These are phyloP conservation scores for Dicranocentrus wangi DNA, from an alignment of 2,888 invertebrate genomes.

Conservation along the genomic window DNA sequence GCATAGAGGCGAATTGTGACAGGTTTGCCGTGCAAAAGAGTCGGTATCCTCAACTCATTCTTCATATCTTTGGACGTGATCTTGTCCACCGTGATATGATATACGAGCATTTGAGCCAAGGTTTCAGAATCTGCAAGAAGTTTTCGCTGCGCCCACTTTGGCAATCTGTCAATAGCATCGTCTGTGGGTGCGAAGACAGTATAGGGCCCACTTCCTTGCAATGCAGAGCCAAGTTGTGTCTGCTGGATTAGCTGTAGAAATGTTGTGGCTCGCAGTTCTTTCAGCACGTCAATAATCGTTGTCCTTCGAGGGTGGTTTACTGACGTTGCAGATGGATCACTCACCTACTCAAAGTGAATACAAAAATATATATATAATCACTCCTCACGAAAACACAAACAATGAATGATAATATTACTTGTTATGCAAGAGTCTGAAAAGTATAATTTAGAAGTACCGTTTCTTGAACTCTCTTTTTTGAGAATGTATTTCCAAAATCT, in stretches of 20 bases:
- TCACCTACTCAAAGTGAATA: slow-evolving; percentile 62
- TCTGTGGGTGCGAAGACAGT: slow-evolving; percentile 73
- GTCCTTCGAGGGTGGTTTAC: slow-evolving; percentile 72
- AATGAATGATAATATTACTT: background rate
- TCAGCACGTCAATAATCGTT: slow-evolving; percentile 72
- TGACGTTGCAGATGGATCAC: slow-evolving; percentile 68
- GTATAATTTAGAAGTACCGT: slow-evolving; percentile 56
- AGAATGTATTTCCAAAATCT: slow-evolving; percentile 70
- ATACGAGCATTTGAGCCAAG: slow-evolving; percentile 72
- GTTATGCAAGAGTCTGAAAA: background rate
- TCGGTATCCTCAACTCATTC: slow-evolving; percentile 72
- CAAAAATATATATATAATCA: background rate
- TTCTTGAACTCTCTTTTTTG: slow-evolving; percentile 70
- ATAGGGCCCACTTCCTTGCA: slow-evolving; percentile 72
- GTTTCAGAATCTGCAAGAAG: slow-evolving; percentile 71
- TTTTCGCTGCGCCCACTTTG: slow-evolving; percentile 72
- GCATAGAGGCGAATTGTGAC: slow-evolving; percentile 72
- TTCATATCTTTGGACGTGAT: slow-evolving; percentile 73
- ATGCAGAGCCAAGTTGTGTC: slow-evolving; percentile 71
- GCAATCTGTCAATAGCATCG: slow-evolving; percentile 72
- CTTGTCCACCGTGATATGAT: slow-evolving; percentile 73
- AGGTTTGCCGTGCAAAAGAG: slow-evolving; percentile 71
- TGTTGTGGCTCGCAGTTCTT: slow-evolving; percentile 72
- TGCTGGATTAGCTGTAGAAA: slow-evolving; percentile 73
- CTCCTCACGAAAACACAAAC: background rate